Evolutionary conservation across 1,140 invertebrate genomes (phyloP), one percentile per base, ranked within the genome.

Genomic region (Manduca sexta): DNA sequence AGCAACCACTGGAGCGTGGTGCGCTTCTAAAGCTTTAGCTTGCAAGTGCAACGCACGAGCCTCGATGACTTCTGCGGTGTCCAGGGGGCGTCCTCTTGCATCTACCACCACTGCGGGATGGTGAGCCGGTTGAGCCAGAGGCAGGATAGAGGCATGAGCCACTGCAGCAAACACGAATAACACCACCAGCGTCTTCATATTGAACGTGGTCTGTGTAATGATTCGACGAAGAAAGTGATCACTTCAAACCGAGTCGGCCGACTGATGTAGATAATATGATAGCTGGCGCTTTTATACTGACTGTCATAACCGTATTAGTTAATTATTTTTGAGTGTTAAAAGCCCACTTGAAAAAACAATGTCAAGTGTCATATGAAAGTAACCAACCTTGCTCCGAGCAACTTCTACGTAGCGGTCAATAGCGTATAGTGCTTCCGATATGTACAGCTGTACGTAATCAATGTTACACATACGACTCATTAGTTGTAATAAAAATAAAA

Each of bases 151-250:
- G 21, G 55, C 61, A 49, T 59, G 62, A 8, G 59, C 60, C 55
- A 52, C 66, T 1, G 66, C 49, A 41, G 43, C 51, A 2, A 69
- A 26, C 55, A 76, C 82, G 64, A 74, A 81, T 60, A 88, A 86
- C 84, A 88, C 86, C 84, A 88, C 86, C 86, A 84, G 64, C 74
- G 75, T 71, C 65, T 74, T 84, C 84, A 86, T 86, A 51, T 54
- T 79, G 43, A 66, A 75, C 56, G 56, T 59, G 56, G 56, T 59
- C 56, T 59, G 56, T 59, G 56, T 59, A 51, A 31, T 29, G 47
- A 59, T 59, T 51, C 47, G 47, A 59, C 52, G 47, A 54, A 40
- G 44, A 21, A 54, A 44, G 54, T 47, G 56, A 59, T 59, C 51
- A 64, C 60, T 64, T 64, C 60, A 53, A 60, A 53, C 60, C 56